Percentiles rank a stretch among this genome's conserved stretches.
Evolutionary conservation across 2,888 invertebrate genomes (phyloP).

Genomic region (Orchestes rusci): DNA sequence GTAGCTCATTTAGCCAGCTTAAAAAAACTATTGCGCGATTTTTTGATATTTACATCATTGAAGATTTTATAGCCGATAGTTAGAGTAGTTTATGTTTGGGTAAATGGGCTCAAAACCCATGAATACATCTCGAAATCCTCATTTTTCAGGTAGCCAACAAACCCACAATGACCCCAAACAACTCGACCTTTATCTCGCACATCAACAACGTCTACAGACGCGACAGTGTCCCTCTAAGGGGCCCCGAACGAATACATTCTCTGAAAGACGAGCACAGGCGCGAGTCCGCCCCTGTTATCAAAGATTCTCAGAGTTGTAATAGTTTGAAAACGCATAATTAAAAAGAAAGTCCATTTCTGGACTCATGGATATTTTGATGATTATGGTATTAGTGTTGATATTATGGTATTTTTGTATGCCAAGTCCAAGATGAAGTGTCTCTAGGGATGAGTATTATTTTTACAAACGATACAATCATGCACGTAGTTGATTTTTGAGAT

Average conservation of each 20-base stretch:
- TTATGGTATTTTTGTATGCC: background rate
- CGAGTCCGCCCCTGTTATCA: slow-evolving; percentile 41
- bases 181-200: slow-evolving; percentile 42
- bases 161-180: slow-evolving; percentile 31
- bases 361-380: background rate
- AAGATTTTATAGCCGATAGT: too few species aligned
- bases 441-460: too few species aligned
- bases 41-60: too few species aligned
- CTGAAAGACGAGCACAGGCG: slow-evolving; percentile 35
- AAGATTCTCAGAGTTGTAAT: slow-evolving; percentile 45
- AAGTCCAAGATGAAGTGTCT: too few species aligned
- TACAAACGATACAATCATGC: too few species aligned
- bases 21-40: too few species aligned
- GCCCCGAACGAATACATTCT: slow-evolving; percentile 9
- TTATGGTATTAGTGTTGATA: slow-evolving; percentile 1
- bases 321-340: slow-evolving; percentile 33
- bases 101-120: too few species aligned
- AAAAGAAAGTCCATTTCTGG: too few species aligned
- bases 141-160: slow-evolving; percentile 49
- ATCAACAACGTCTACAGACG: slow-evolving; percentile 40
- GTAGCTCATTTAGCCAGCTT: too few species aligned
- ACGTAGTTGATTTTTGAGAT: too few species aligned
- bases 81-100: too few species aligned
- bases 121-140: too few species aligned
- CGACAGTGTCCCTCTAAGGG: slow-evolving; percentile 45